A percentile compares a stretch with the other conserved stretches of the same genome.
phyloP scores from a whole-genome alignment of 2,797 vertebrate species.

The Poliocrania exsul region DNA sequence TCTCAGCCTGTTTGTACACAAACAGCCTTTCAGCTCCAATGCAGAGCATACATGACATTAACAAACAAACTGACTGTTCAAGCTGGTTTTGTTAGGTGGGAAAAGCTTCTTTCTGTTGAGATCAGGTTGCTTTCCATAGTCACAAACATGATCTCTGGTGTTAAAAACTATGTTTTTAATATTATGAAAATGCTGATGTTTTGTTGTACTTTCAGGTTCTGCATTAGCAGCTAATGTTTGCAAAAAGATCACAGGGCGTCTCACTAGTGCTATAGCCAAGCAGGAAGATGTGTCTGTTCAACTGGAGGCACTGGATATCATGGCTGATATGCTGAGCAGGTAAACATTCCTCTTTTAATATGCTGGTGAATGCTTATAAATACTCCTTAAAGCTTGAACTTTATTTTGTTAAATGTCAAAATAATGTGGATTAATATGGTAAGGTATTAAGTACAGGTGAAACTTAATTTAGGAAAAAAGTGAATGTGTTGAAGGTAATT shows the following conservation, averaged over 20 bases:
- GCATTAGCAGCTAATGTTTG: slow-evolving; percentile 97
- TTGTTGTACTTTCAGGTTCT: slow-evolving; percentile 82
- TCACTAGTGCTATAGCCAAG: slow-evolving; percentile 98
- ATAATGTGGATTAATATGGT: neutral
- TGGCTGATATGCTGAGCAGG: slow-evolving; percentile 99
- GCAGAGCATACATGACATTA: neutral
- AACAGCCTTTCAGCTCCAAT: neutral
- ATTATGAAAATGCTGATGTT: neutral
- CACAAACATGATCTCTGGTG: neutral
- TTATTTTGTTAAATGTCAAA: neutral
- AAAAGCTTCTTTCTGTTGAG: neutral
- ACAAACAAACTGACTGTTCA: neutral
- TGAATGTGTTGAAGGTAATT: neutral
- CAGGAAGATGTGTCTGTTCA: slow-evolving; percentile 98
- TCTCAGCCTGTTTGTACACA: neutral
- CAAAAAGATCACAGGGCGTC: slow-evolving; percentile 99
- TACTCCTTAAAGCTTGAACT: neutral
- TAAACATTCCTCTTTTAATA: slow-evolving; percentile 54
- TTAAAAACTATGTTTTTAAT: neutral
- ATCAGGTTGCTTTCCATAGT: neutral
- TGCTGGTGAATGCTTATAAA: neutral
- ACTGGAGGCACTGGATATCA: slow-evolving; percentile 97
- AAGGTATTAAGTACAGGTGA: neutral
- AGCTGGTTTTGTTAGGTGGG: neutral
- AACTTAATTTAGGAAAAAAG: neutral